phyloP scores from a whole-genome alignment of 2,888 invertebrate genomes.

The Leptinotarsa haldemani region DNA sequence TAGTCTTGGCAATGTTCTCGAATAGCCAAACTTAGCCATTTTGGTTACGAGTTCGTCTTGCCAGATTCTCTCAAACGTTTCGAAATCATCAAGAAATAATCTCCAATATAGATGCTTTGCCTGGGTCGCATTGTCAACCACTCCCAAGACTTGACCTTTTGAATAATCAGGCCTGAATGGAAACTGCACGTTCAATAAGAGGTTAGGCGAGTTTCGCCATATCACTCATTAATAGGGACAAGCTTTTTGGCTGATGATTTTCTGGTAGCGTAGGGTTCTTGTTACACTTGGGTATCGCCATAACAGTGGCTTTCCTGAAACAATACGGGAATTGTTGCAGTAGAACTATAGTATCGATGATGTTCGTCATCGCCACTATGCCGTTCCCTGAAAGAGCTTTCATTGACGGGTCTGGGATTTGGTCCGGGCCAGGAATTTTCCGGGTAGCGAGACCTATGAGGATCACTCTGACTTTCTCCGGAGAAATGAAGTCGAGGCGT shows the following conservation, averaged over 20 bases:
- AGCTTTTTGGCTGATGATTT: conserved; percentile 42
- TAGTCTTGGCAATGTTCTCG: not conserved
- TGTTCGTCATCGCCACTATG: not conserved
- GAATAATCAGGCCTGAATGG: conserved; percentile 53
- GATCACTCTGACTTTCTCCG: not conserved
- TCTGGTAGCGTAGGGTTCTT: conserved; percentile 29
- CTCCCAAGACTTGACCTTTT: conserved; percentile 52
- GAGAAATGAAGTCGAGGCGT: not conserved
- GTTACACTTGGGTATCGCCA: conserved; percentile 35
- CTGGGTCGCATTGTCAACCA: conserved; percentile 45
- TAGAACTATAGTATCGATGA: not conserved
- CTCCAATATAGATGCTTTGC: conserved; percentile 50
- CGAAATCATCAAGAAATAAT: conserved; percentile 54
- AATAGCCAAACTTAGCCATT: conserved; percentile 28
- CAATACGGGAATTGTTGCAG: conserved; percentile 27
- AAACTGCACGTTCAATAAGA: conserved; percentile 52
- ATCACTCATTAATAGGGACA: conserved; percentile 29
- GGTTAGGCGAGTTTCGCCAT: conserved; percentile 34
- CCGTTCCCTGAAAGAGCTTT: not conserved
- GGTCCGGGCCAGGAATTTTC: not conserved
- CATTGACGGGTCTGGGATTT: not conserved
- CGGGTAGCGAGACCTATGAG: not conserved
- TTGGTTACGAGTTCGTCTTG: conserved; percentile 52
- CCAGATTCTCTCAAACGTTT: conserved; percentile 59
- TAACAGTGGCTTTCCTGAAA: conserved; percentile 39